Evolutionary conservation across 2,113 vertebrate species (phyloP), one percentile per base, ranked within the genome.

Genomic region (Ursus arctos): DNA sequence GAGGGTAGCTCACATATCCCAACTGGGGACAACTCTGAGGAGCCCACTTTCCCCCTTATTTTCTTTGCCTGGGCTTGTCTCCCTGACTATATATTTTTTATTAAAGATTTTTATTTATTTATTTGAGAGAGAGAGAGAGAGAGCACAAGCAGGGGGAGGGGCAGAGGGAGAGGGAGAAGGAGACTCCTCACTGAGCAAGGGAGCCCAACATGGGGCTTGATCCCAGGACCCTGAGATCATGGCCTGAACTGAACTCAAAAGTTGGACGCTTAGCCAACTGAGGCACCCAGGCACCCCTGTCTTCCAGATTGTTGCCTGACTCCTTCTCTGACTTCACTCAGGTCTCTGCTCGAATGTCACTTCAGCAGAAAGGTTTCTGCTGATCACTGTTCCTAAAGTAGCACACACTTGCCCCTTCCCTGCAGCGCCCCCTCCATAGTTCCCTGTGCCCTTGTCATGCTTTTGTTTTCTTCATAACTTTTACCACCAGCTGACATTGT

Each of bases 391-490:
- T 84, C 92, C 53, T 88, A 57, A 91, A 91, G 63, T 36, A 86
- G 11, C 49, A 72, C 31, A 92, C 10, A 67, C 26, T 61, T 8
- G n/a, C 5, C 40, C n/a, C 21, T 79, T 95, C 24, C n/a, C 12
- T 31, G 36, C 10, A 59, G 33, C 14, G n/a, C 7, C 40, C 82
- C 1, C 24, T 47, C 21, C 53, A 63, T 4, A 31, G 43, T 18
- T 72, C 18, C 49, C 57, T 82, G 13, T 43, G 47, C 21, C 80
- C 31, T 93, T 51, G 26, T 9, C 28, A 24, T 77, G 74, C 67
- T 89, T 83, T 96, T 43, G 43, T 69, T 96, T 85, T 40, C 83
- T 92, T 92, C 77, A 76, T 74, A 94, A 83, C 18, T 91, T 49
- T 97, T 76, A 74, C n/a, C 33, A 69, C 47, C 69, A 71, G 19